phyloP scores from a whole-genome alignment of 2,888 invertebrate species.

The Heliothis peltigera region DNA sequence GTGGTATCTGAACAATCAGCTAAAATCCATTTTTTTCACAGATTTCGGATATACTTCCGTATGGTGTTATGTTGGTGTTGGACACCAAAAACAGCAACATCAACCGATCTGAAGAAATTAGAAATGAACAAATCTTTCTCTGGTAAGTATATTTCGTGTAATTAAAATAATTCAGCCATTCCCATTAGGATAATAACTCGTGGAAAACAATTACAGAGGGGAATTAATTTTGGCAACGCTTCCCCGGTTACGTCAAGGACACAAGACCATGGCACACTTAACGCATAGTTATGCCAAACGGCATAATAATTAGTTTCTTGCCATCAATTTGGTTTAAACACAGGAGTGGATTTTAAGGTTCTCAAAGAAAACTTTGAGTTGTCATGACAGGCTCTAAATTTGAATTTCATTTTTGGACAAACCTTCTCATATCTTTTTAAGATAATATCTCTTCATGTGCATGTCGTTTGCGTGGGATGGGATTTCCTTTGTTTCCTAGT shows the following conservation, averaged over 20 bases:
- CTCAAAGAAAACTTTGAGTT: constrained; percentile 18
- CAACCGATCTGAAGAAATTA: constrained; percentile 80
- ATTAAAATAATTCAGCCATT: constrained; percentile 24
- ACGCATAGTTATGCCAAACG: constrained; percentile 7
- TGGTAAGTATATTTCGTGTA: constrained; percentile 68
- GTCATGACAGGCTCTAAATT: neutral
- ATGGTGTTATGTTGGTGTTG: constrained; percentile 91
- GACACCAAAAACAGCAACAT: constrained; percentile 72
- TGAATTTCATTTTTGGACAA: constrained; percentile 1
- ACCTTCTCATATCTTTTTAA: neutral
- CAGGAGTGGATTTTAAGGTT: constrained; percentile 7
- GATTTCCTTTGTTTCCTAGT: constrained; percentile 13
- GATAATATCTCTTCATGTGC: neutral
- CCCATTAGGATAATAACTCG: constrained; percentile 6
- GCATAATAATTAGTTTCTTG: constrained; percentile 31
- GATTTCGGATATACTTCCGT: constrained; percentile 92
- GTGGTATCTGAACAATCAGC: too few relatives aligned
- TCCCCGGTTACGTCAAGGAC: constrained; percentile 23
- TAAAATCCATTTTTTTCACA: constrained; percentile 65
- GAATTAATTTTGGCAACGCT: constrained; percentile 37
- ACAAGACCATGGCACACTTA: constrained; percentile 14
- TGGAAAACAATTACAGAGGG: constrained; percentile 26
- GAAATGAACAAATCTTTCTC: constrained; percentile 86
- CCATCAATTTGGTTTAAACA: neutral
- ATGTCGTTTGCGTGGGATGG: neutral